Percentiles rank a stretch among this genome's conserved stretches.
phyloP scores from a whole-genome alignment of 2,113 vertebrate genomes.

The Pseudorhombus dupliciocellatus region DNA sequence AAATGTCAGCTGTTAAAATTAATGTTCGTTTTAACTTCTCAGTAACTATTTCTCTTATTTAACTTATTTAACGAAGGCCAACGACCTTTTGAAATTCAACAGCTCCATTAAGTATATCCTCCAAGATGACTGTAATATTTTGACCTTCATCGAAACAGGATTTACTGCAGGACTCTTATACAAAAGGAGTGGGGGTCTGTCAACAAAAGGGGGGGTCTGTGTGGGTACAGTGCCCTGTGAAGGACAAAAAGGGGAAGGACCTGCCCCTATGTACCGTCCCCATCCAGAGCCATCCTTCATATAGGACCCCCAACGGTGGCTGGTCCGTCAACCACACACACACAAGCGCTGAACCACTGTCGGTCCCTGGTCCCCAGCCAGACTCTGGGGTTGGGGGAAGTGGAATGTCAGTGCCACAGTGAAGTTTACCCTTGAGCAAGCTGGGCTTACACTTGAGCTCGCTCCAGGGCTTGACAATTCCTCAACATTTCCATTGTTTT shows the following conservation, averaged over 20 bases:
- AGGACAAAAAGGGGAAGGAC: constrained; percentile 69
- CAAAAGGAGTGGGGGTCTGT: neutral
- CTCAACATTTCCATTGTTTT: neutral
- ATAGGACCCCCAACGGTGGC: constrained; percentile 46
- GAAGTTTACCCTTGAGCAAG: constrained; percentile 69
- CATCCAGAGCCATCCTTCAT: constrained; percentile 72
- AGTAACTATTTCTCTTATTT: neutral
- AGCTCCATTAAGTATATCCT: too few relatives aligned
- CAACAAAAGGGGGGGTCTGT: neutral
- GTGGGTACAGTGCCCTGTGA: constrained; percentile 30
- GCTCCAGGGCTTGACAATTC: constrained; percentile 6
- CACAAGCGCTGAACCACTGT: constrained; percentile 29
- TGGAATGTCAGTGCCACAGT: constrained; percentile 30
- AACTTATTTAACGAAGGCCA: too few relatives aligned
- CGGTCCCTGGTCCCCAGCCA: constrained; percentile 54
- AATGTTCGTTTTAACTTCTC: neutral
- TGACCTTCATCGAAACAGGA: too few relatives aligned
- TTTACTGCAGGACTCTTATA: too few relatives aligned
- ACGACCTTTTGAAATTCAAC: too few relatives aligned
- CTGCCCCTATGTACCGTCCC: constrained; percentile 36
- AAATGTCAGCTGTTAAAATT: neutral
- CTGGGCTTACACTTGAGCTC: constrained; percentile 26
- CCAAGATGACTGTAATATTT: too few relatives aligned
- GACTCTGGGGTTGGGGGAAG: constrained; percentile 13
- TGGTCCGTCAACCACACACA: constrained; percentile 41